Conservation (phyloP, 1,140 invertebrate genomes). For the Drosophila ambigua region DNA sequence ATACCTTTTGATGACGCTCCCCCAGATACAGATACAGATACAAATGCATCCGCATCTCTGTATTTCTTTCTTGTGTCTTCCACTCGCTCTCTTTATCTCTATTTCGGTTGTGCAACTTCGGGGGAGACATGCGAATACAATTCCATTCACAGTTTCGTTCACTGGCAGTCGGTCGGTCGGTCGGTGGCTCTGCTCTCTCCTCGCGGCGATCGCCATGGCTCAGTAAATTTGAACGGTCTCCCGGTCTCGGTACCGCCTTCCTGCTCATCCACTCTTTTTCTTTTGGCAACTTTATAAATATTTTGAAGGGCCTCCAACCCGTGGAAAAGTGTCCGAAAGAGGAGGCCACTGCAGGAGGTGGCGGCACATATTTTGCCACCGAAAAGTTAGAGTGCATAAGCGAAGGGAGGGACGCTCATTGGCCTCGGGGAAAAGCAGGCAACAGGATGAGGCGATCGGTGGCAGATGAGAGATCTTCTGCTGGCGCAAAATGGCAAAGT, state of each 20-base stretch:
- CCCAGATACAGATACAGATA: slow-evolving; percentile 43
- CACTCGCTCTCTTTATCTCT: slow-evolving; percentile 20
- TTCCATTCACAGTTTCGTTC: slow-evolving; percentile 79
- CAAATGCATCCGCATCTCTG: slow-evolving; percentile 46
- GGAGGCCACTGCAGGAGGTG: neutral
- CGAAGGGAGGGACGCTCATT: slow-evolving; percentile 22
- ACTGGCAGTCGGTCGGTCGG: slow-evolving; percentile 19
- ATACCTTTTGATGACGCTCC: slow-evolving; percentile 81
- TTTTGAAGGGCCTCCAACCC: slow-evolving; percentile 66
- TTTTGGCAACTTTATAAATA: slow-evolving; percentile 74
- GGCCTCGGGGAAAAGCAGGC: neutral
- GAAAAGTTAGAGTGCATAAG: too few species aligned
- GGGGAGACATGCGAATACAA: slow-evolving; percentile 66
- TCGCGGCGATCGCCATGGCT: slow-evolving; percentile 71
- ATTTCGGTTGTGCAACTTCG: slow-evolving; percentile 71
- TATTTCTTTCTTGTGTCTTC: slow-evolving; percentile 12
- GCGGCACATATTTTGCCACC: too few species aligned
- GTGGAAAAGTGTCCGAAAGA: slow-evolving; percentile 17
- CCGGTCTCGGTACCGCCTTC: neutral
- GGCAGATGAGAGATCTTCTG: too few species aligned
- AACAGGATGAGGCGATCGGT: neutral
- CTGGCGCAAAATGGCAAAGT: slow-evolving; percentile 70
- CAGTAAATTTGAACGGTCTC: slow-evolving; percentile 68
- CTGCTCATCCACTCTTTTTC: neutral
- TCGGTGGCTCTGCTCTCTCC: too few species aligned